Evolutionary conservation across 2,113 vertebrate genomes (phyloP).

Genomic region (Chlamydotis undulata): DNA sequence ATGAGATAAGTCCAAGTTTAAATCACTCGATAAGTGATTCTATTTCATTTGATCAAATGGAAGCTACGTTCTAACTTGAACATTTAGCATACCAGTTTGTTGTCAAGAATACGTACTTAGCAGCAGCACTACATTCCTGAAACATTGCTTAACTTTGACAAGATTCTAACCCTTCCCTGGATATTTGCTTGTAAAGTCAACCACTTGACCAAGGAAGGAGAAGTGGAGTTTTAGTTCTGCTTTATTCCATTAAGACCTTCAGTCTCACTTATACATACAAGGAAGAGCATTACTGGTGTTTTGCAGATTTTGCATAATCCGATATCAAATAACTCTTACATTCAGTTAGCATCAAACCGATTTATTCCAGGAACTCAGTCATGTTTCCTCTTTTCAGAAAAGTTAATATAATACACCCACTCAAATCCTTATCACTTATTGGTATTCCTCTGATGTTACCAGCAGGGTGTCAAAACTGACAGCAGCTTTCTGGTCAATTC

Average conservation of each 20-base stretch:
- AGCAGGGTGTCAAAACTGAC: constrained; percentile 72
- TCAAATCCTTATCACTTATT: constrained; percentile 73
- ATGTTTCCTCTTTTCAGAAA: neutral
- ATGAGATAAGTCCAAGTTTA: neutral
- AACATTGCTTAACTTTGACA: neutral
- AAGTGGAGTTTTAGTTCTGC: neutral
- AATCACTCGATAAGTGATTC: neutral
- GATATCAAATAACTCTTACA: neutral
- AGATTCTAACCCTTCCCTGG: neutral
- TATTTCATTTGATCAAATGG: neutral
- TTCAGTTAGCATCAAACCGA: neutral
- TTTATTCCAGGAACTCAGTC: neutral
- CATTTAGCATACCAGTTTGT: neutral
- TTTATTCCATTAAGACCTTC: neutral
- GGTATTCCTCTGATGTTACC: constrained; percentile 75
- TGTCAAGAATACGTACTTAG: neutral
- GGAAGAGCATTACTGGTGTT: neutral
- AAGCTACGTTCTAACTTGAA: neutral
- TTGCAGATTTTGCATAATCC: neutral
- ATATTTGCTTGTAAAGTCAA: neutral
- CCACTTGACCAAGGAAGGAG: neutral
- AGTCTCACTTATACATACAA: accelerated
- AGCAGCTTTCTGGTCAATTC: constrained; percentile 80
- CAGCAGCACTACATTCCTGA: neutral
- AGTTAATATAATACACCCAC: constrained; percentile 37